These are phyloP conservation scores for Lutraria lutraria DNA, from an alignment of 2,888 invertebrate genomes.

Conservation along the genomic window DNA sequence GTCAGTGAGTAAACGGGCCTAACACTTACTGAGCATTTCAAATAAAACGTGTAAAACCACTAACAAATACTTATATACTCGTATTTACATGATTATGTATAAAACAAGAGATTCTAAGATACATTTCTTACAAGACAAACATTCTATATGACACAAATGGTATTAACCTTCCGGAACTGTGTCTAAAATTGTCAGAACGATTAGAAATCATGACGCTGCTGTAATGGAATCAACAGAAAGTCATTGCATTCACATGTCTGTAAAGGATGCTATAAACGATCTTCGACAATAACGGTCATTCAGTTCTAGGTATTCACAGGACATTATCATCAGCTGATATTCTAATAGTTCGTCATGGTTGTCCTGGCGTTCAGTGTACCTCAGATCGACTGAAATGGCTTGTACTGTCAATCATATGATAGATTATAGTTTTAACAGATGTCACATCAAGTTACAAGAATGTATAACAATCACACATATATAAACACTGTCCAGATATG, in stretches of 20 bases:
- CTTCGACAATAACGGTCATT: background rate
- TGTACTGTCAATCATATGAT: constrained; percentile 12
- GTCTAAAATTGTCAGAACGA: background rate
- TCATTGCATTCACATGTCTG: background rate
- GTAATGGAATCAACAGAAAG: background rate
- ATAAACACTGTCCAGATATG: background rate
- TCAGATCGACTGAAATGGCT: background rate
- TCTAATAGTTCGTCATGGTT: background rate
- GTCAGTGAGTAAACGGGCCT: too few species aligned
- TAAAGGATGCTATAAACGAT: background rate
- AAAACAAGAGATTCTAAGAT: background rate
- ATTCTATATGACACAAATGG: background rate
- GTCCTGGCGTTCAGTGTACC: background rate
- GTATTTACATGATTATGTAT: background rate
- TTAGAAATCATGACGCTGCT: background rate
- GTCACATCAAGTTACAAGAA: background rate
- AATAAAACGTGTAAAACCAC: too few species aligned
- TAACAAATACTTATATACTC: too few species aligned
- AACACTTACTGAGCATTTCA: too few species aligned
- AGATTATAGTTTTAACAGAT: background rate
- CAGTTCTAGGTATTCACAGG: background rate
- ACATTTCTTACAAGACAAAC: too few species aligned
- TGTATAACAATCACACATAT: background rate
- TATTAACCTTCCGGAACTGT: background rate
- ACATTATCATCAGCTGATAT: background rate